Evolutionary conservation across 2,113 vertebrate genomes (phyloP), one percentile per base, ranked within the genome.

Genomic region (Peromyscus maniculatus): DNA sequence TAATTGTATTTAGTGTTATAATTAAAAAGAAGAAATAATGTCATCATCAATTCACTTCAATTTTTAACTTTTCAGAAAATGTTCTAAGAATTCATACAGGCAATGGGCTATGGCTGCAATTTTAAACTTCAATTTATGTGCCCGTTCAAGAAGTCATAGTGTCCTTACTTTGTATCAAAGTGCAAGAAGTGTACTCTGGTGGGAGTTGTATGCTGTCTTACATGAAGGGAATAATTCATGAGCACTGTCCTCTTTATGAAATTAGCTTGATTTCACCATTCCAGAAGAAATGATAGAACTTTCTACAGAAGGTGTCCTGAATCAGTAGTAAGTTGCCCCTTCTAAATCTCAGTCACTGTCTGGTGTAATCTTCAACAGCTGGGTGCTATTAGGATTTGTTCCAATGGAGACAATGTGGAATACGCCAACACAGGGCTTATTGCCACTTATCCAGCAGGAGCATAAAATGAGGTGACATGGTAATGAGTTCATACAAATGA

Each of bases 401-500:
- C 97, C 98, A 98, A 98, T 97, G 97, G 97, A 95, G 95, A 96
- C 97, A 95, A 94, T 72, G 91, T 97, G 87, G 97, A 96, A 96
- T 97, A 57, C 71, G n/a, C 94, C 94, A 97, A 97, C 97, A 89
- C 59, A 84, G 86, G 93, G 96, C 96, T 98, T 98, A 98, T 88
- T 98, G 97, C 97, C 98, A 91, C 98, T 98, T 98, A 97, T 86
- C 96, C 97, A 98, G 97, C 96, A 91, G 89, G 96, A 97, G 94
- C 97, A 96, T 97, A 97, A 98, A 98, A 98, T 97, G 98, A 99
- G 98, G 98, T 99, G 98, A 98, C 98, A 98, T 86, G 97, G 95
- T 98, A 99, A 99, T 99, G 99, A 99, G 98, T 98, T 99, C 98
- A 98, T 99, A 99, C 98, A 99, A 98, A 99, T 99, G 99, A 98